Evolutionary conservation across 2,113 vertebrate genomes (phyloP).

Genomic region (Pongo abelii): DNA sequence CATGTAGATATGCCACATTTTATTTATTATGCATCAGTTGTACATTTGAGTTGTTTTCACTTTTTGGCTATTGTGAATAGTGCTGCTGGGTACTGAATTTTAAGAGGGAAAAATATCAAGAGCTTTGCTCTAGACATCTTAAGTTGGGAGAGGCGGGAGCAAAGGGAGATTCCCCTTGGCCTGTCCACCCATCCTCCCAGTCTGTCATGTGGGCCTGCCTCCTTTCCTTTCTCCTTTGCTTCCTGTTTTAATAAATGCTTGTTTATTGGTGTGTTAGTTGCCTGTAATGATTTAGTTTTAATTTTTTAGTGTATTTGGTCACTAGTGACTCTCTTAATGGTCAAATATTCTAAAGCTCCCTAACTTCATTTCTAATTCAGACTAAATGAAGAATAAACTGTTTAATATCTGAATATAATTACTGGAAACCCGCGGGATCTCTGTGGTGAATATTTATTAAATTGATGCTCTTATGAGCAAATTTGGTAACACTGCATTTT

Average conservation of each 20-base stretch:
- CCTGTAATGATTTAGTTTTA: background rate
- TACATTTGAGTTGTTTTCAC: background rate
- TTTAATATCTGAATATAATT: constrained; percentile 44
- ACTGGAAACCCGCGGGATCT: background rate
- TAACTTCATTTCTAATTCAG: constrained; percentile 39
- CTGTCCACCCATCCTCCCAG: background rate
- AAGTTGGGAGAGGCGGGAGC: background rate
- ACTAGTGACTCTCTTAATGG: background rate
- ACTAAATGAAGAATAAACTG: constrained; percentile 38
- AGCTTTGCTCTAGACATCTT: background rate
- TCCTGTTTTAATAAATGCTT: background rate
- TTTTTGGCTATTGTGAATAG: background rate
- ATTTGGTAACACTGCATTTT: constrained; percentile 29
- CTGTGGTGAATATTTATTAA: constrained; percentile 46
- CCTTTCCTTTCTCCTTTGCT: background rate
- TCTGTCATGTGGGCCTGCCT: background rate
- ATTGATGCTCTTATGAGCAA: constrained; percentile 26
- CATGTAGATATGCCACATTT: background rate
- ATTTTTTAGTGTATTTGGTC: background rate
- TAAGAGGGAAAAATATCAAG: background rate
- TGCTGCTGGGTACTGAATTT: background rate
- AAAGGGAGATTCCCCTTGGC: background rate
- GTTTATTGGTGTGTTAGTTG: background rate
- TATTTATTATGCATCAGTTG: background rate
- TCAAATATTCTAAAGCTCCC: constrained; percentile 45